phyloP scores from a whole-genome alignment of 2,888 invertebrate species.

The Agonum fuliginosum region DNA sequence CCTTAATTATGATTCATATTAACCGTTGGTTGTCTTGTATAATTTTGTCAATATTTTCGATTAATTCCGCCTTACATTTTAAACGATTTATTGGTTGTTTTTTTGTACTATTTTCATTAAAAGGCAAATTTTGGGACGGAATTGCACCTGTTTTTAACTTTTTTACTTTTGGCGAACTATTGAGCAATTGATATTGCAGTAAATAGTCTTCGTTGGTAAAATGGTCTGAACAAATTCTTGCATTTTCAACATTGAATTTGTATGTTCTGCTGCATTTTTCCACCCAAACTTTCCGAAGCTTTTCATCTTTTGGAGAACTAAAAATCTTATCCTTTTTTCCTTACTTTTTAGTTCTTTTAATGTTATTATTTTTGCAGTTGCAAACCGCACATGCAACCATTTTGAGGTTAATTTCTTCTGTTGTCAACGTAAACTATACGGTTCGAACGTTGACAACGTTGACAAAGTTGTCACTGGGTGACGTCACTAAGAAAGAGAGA shows the following conservation, averaged over 20 bases:
- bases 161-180: neutral
- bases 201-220: constrained; percentile 45
- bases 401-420: too few species aligned
- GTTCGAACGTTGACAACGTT: too few species aligned
- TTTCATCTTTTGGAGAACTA: constrained; percentile 48
- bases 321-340: constrained; percentile 17
- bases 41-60: neutral
- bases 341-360: neutral
- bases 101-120: neutral
- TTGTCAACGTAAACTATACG: too few species aligned
- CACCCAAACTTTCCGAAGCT: constrained; percentile 28
- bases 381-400: too few species aligned
- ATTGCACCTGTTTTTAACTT: neutral
- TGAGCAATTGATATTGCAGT: neutral
- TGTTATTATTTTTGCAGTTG: too few species aligned
- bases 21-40: neutral
- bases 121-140: neutral
- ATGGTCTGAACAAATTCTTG: constrained; percentile 54
- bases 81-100: neutral
- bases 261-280: constrained; percentile 42
- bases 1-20: neutral
- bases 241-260: constrained; percentile 37
- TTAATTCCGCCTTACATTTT: neutral
- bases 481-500: too few species aligned
- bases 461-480: too few species aligned